Evolutionary conservation across 2,888 invertebrate species (phyloP).

Genomic region (Papilio elwesi): DNA sequence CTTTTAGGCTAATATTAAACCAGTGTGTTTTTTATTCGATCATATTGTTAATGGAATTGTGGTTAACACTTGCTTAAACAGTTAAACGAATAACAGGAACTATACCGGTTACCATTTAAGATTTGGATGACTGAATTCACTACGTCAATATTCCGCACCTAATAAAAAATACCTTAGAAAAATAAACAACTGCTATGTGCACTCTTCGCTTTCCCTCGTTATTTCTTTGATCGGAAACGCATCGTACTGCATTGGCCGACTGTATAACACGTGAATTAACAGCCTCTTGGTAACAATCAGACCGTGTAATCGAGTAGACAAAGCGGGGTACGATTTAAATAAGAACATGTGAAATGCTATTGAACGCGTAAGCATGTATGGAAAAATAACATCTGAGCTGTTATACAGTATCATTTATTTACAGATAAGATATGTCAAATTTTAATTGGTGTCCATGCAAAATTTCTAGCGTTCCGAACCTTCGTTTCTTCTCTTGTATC

Average conservation of each 20-base stretch:
- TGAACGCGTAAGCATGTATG: conserved; percentile 24
- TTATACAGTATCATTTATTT: not conserved
- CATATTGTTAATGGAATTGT: too few species aligned
- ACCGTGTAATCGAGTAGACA: conserved; percentile 62
- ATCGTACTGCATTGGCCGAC: conserved; percentile 45
- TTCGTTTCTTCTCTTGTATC: conserved; percentile 62
- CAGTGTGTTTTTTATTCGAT: too few species aligned
- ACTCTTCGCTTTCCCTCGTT: conserved; percentile 36
- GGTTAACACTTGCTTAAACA: too few species aligned
- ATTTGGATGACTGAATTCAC: conserved; percentile 4
- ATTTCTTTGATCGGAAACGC: conserved; percentile 47
- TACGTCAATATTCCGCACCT: conserved; percentile 6
- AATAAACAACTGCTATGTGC: conserved; percentile 8
- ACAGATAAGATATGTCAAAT: conserved; percentile 32
- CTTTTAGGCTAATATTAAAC: too few species aligned
- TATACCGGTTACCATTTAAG: not conserved
- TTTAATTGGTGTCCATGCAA: conserved; percentile 77
- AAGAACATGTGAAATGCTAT: conserved; percentile 56
- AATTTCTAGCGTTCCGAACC: conserved; percentile 71
- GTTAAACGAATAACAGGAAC: not conserved
- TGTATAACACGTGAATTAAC: conserved; percentile 46
- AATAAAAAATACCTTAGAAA: conserved; percentile 1
- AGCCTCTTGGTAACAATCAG: conserved; percentile 59
- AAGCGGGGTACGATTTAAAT: conserved; percentile 57
- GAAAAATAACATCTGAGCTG: not conserved